Conservation (phyloP, 2,888 invertebrate species). For the Athalia circularis region DNA sequence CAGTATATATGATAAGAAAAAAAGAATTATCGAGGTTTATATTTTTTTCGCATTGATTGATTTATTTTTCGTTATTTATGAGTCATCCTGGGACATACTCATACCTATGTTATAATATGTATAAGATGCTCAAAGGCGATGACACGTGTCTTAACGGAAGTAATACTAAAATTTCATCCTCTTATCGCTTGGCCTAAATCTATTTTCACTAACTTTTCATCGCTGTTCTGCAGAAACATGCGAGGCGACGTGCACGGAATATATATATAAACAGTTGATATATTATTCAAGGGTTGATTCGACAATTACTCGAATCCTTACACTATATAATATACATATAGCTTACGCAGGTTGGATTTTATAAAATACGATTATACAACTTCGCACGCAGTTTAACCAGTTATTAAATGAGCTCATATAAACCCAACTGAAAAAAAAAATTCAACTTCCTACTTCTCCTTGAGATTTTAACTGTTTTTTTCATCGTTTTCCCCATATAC, state of each 20-base stretch:
- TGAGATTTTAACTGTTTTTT: too few relatives aligned
- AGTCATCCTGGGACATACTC: neutral
- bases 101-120: neutral
- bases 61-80: neutral
- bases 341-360: neutral
- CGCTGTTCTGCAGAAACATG: constrained; percentile 1
- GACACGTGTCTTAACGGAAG: constrained; percentile 25
- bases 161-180: neutral
- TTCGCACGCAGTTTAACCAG: too few relatives aligned
- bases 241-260: constrained; percentile 10
- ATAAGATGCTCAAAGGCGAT: neutral
- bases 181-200: constrained; percentile 21
- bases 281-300: constrained; percentile 33
- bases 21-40: neutral
- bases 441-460: too few relatives aligned
- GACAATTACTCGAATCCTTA: neutral
- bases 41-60: neutral
- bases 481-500: too few relatives aligned
- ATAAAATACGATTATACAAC: too few relatives aligned
- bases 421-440: too few relatives aligned
- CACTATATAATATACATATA: neutral
- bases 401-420: too few relatives aligned
- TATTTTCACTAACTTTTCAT: constrained; percentile 19
- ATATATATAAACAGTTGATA: neutral
- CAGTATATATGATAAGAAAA: neutral